Evolutionary conservation across 2,888 invertebrate genomes (phyloP).

Genomic region (Caenorhabditis macrosperma): DNA sequence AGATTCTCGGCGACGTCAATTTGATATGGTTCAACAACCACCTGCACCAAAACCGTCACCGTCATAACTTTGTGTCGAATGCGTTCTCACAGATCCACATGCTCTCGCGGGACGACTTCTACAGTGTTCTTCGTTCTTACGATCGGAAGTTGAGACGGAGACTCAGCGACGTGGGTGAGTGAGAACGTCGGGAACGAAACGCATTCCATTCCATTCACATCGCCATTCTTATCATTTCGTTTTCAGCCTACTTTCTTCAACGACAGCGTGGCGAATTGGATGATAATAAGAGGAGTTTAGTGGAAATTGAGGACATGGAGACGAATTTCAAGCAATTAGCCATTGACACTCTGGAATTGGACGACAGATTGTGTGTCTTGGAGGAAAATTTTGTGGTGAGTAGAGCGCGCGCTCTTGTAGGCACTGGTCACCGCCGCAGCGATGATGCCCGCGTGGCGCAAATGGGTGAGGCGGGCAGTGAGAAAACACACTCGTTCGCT

Average conservation of each 20-base stretch:
- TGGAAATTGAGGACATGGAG: constrained; percentile 52
- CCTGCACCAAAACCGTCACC: constrained; percentile 48
- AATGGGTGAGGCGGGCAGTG: constrained; percentile 4
- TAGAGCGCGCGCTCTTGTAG: constrained; percentile 10
- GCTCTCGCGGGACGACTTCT: constrained; percentile 50
- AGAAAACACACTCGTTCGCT: background rate
- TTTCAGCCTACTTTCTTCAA: constrained; percentile 39
- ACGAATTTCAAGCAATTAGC: constrained; percentile 26
- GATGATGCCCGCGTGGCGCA: constrained; percentile 48
- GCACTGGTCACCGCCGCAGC: background rate
- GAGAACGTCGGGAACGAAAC: too few species aligned
- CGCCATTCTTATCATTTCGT: background rate
- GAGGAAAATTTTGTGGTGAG: constrained; percentile 55
- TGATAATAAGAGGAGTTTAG: constrained; percentile 15
- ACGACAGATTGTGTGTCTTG: constrained; percentile 18
- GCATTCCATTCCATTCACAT: too few species aligned
- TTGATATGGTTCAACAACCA: constrained; percentile 60
- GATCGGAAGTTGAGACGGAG: constrained; percentile 34
- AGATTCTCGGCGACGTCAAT: constrained; percentile 51
- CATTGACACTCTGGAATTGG: constrained; percentile 21
- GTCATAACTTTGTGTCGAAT: constrained; percentile 39
- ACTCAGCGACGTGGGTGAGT: constrained; percentile 48
- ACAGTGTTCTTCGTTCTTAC: constrained; percentile 43
- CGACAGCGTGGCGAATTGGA: constrained; percentile 43
- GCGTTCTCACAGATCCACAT: constrained; percentile 57